phyloP scores from a whole-genome alignment of 92 coral and sea anemone species.

The Epizoanthus ramosus region DNA sequence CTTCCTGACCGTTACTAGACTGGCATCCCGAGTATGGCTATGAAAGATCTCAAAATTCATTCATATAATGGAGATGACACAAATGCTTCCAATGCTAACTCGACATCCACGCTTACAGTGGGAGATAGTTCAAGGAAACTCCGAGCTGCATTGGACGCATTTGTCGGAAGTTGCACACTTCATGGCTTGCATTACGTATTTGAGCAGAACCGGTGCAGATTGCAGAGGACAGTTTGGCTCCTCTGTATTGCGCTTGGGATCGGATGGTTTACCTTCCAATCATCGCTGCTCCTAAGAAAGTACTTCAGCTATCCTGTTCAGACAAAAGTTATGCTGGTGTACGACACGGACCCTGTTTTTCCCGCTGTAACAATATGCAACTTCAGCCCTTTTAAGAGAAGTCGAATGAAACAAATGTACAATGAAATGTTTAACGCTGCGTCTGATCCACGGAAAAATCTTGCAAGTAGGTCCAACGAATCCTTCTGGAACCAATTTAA shows the following conservation, averaged over 20 bases:
- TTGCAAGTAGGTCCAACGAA: not conserved
- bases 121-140: conserved; percentile 2
- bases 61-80: not conserved
- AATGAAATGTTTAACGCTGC: conserved; percentile 8
- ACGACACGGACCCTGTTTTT: conserved; percentile 22
- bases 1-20: not conserved
- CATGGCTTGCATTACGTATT: conserved; percentile 85
- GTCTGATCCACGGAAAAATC: not conserved
- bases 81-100: not conserved
- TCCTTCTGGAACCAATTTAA: conserved; percentile 20
- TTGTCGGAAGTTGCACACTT: conserved; percentile 51
- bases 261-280: conserved; percentile 57
- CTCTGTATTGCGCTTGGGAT: conserved; percentile 59
- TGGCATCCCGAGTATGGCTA: not conserved
- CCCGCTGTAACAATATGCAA: conserved; percentile 34
- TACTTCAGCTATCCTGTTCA: conserved; percentile 26
- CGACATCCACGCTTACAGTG: not conserved
- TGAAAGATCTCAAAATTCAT: conserved; percentile 12
- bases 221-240: conserved; percentile 68
- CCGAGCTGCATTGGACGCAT: conserved; percentile 12
- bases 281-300: conserved; percentile 7
- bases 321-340: conserved; percentile 29
- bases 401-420: not conserved
- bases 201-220: conserved; percentile 72
- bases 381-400: conserved; percentile 26